These are phyloP conservation scores for Solenopsis invicta DNA, from an alignment of 1,140 invertebrate species.

Conservation along the genomic window DNA sequence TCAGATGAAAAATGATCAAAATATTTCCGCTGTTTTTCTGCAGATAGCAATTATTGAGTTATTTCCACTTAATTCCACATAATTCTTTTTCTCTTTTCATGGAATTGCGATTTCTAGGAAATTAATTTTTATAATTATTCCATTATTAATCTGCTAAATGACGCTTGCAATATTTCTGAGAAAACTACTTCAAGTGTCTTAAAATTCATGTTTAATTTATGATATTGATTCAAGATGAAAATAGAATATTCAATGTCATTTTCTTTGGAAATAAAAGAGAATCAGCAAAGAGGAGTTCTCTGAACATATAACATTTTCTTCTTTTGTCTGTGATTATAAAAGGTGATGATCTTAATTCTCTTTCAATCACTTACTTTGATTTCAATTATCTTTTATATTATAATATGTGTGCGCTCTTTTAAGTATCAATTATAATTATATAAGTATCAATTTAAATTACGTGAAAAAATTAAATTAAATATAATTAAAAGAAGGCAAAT, in stretches of 20 bases:
- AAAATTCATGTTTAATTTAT: slow-evolving; percentile 4
- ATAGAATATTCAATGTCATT: not conserved
- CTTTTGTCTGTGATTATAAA: slow-evolving; percentile 1
- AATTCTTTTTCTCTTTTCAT: slow-evolving; percentile 12
- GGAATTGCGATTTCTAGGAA: not conserved
- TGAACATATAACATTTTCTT: not conserved
- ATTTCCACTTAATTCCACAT: not conserved
- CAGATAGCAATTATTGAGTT: not conserved
- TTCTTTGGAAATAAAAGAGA: not conserved
- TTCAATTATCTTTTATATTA: not conserved
- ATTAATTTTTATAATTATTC: slow-evolving; percentile 1
- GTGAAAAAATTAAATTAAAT: not conserved
- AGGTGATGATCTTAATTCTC: not conserved
- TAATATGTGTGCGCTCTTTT: not conserved
- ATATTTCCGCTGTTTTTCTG: not conserved
- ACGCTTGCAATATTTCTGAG: not conserved
- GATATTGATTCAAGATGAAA: not conserved
- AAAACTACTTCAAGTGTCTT: not conserved
- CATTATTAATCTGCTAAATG: not conserved
- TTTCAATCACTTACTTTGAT: not conserved
- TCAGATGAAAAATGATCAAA: not conserved
- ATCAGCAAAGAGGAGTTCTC: not conserved
- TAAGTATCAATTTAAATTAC: not conserved
- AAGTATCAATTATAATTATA: too few species aligned
- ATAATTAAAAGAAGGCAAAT: slow-evolving; percentile 9